Conservation (phyloP, 2,888 invertebrate genomes). For the Harmothoe impar region DNA sequence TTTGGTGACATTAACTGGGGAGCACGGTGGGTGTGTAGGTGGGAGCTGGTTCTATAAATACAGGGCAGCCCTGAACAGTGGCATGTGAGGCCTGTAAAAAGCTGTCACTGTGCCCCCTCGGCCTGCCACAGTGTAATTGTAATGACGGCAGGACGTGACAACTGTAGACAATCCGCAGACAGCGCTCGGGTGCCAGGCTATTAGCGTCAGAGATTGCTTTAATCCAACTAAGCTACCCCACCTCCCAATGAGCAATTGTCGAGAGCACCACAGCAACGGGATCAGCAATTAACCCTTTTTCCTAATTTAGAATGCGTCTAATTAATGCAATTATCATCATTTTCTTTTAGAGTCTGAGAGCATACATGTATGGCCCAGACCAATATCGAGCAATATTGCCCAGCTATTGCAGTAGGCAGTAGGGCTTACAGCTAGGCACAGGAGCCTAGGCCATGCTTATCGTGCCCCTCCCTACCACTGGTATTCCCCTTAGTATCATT, state of each 20-base stretch:
- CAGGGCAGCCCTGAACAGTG: background rate
- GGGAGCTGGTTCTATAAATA: background rate
- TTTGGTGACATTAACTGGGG: background rate
- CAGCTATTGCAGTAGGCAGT: no score
- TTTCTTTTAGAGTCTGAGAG: no score
- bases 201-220: background rate
- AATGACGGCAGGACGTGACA: slow-evolving; percentile 2
- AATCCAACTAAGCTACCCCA: background rate
- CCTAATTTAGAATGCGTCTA: background rate
- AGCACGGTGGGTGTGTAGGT: background rate
- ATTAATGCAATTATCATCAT: no score
- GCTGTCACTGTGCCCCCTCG: background rate
- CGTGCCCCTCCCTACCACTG: background rate
- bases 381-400: background rate
- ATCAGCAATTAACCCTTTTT: background rate
- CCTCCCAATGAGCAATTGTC: background rate
- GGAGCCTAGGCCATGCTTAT: background rate
- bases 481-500: background rate
- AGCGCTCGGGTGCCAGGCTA: background rate
- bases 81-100: slow-evolving; percentile 1
- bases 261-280: background rate
- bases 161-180: background rate
- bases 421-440: no score
- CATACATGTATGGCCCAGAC: background rate
- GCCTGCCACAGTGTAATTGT: background rate